phyloP scores from a whole-genome alignment of 2,113 vertebrate species.

The Aphelocoma coerulescens region DNA sequence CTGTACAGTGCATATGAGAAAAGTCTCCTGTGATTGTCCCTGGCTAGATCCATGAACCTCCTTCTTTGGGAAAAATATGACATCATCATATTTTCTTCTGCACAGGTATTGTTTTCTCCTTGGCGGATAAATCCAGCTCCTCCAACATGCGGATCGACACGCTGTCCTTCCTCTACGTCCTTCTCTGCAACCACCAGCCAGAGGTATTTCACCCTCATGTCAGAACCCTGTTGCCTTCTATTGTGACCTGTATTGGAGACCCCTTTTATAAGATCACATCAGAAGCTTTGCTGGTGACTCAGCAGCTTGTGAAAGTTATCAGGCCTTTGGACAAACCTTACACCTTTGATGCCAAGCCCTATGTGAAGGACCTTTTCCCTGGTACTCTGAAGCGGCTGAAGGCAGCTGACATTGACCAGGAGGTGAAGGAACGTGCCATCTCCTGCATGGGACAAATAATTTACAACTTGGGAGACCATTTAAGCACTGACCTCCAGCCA shows the following conservation, averaged over 20 bases:
- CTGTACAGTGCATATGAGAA: background rate
- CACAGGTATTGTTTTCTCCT: slow-evolving; percentile 85
- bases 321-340: slow-evolving; percentile 75
- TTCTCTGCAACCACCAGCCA: slow-evolving; percentile 83
- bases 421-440: slow-evolving; percentile 93
- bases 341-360: slow-evolving; percentile 79
- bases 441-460: slow-evolving; percentile 89
- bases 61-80: background rate
- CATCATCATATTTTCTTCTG: background rate
- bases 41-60: background rate
- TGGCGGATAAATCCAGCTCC: slow-evolving; percentile 85
- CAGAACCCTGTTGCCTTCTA: slow-evolving; percentile 78
- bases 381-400: slow-evolving; percentile 83
- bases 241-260: slow-evolving; percentile 84
- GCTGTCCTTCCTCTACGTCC: slow-evolving; percentile 82
- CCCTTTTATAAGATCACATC: slow-evolving; percentile 91
- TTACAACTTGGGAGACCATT: slow-evolving; percentile 82
- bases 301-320: slow-evolving; percentile 84
- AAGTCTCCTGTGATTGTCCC: background rate
- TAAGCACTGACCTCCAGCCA: slow-evolving; percentile 79
- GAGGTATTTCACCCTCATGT: slow-evolving; percentile 87
- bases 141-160: slow-evolving; percentile 93
- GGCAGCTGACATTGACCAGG: slow-evolving; percentile 92
- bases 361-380: slow-evolving; percentile 78
- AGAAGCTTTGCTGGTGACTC: slow-evolving; percentile 85